Percentiles rank a stretch among this genome's conserved stretches.
Conservation (phyloP, 2,113 vertebrate genomes). For the Cyphomyrus discorhynchus region DNA sequence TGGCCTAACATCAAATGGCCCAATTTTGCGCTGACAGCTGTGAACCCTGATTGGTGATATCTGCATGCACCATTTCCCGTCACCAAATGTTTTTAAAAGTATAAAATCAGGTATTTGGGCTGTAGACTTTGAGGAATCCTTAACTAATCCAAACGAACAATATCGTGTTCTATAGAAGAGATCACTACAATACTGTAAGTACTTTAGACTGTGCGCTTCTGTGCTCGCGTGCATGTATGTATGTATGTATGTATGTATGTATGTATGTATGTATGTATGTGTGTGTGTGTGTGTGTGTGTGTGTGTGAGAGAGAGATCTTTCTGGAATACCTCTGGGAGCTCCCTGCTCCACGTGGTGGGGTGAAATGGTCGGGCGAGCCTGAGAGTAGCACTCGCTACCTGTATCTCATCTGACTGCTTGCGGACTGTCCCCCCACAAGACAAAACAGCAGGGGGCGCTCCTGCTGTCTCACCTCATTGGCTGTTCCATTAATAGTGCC, state of each 20-base stretch:
- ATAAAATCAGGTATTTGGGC: neutral
- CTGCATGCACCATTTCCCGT: neutral
- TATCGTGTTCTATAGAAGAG: neutral
- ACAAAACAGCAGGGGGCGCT: neutral
- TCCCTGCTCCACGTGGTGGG: neutral
- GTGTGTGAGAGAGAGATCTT: neutral
- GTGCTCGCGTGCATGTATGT: neutral
- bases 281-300: neutral
- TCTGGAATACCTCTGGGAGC: neutral
- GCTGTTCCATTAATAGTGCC: neutral
- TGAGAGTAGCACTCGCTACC: neutral
- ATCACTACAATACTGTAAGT: neutral
- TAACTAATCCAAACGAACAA: neutral
- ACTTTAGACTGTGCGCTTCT: neutral
- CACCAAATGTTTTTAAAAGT: neutral
- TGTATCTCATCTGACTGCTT: neutral
- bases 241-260: neutral
- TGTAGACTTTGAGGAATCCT: neutral
- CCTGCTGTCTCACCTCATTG: neutral
- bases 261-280: neutral
- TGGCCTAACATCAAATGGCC: neutral
- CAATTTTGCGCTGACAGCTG: neutral
- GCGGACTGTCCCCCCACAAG: neutral
- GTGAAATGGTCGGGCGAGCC: neutral
- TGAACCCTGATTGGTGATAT: neutral